Base-by-base conservation (phyloP, 2,797 vertebrate genomes). In the Xyrichtys novacula region DNA sequence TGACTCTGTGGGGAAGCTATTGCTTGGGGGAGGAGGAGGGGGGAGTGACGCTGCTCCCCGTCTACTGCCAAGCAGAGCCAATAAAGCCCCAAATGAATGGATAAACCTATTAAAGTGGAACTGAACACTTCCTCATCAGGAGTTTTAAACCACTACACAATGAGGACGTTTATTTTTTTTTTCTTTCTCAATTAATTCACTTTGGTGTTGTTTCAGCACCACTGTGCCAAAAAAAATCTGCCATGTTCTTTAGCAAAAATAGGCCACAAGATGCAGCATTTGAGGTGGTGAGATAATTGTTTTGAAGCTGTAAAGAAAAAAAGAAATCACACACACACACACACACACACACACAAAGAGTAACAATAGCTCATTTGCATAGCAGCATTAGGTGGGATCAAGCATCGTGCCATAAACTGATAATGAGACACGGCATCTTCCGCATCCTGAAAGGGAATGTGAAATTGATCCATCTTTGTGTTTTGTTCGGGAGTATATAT, bases 51-150 rank as follows among this genome's bases (percentile, higher is more conserved):
- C 74, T 59, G 48, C 80, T 80, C 75, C 66, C 67, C 60, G 69
- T 78, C 81, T 77, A 50, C 83, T 83, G 77, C 80, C 87, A 84
- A 77, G 79, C 82, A 82, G 88, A 87, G 79, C 81, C 80, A 89
- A 86, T 84, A 77, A 81, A 82, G 77, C 78, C 78, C 14, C 72
- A 90, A 90, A 90, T 82, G 78, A 90, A 88, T 89, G 88, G 85
- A 82, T 90, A 79, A 85, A 85, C 78, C 78, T 85, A 84, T 90
- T 86, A 81, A 31, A 48, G 75, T 75, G 78, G 78, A 88, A 90
- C 87, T 61, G 70, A 86, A 79, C 40, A 58, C 71, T 81, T 78
- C 81, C 40, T 80, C 74, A 84, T 58, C 16, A 42, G 39, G 67
- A 56, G 32, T 76, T 76, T 80, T 57, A 83, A 86, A 80, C 65